Base-by-base conservation (phyloP, 2,888 invertebrate genomes). In the Agrotis clavis region DNA sequence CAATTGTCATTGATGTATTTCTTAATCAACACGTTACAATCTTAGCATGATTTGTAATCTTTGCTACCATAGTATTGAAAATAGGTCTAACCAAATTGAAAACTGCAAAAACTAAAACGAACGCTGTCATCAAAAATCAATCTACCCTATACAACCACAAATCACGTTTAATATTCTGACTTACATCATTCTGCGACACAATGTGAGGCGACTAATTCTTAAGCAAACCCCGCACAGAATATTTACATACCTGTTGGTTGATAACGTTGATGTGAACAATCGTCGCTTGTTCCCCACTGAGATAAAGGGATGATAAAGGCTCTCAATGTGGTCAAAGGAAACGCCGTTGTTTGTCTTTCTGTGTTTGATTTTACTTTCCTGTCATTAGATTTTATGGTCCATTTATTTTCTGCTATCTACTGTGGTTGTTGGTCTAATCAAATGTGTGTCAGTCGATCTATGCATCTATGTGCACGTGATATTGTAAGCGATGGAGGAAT, bases 311-410 rank as follows among this genome's bases (percentile, higher is more conserved):
- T 86, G 90, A 92, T 93, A 91, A 92, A 90, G 88, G 82, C 84
- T 84, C 86, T 90, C 89, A 92, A 92, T 90, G 87, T 92, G 93
- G 94, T 92, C 94, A 94, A 93, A 94, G 92, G 92, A 92, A 92
- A 91, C 88, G 90, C 92, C 92, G 90, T 87, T 92, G 93, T 94
- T 92, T 92, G 88, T 82, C 82, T 81, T 86, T 61, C 70, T 77
- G 70, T 92, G 91, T 94, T 93, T 92, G 90, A 88, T 89, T 88
- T 90, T 87, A 86, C 87, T 93, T 90, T 92, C 91, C 92, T 91
- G 90, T 88, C 87, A 87, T 87, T 86, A 88, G 83, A 79, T 87
- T 88, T 83, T 86, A 85, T 81, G 54, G 75, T 19, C 59, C 83
- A 84, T 82, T 85, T 88, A 85, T 84, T 82, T 81, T 83, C 72